phyloP scores from a whole-genome alignment of 2,797 vertebrate genomes.

The Aselliscus stoliczkanus region DNA sequence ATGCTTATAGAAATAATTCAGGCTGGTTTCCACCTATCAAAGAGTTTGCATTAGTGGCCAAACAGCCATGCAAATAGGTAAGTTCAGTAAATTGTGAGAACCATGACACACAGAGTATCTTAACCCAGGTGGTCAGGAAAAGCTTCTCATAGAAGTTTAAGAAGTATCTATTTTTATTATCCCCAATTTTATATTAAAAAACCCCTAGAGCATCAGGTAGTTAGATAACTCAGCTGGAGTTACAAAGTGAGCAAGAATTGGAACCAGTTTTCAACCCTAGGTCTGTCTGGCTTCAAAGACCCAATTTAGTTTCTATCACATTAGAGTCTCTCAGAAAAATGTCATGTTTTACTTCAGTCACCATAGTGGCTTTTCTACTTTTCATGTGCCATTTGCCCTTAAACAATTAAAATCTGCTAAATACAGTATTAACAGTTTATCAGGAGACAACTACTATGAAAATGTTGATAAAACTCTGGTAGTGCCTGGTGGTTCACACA shows the following conservation, averaged over 20 bases:
- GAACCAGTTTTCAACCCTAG: background rate
- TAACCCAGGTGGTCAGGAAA: constrained; percentile 9
- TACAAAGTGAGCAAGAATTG: background rate
- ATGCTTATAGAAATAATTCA: constrained; percentile 9
- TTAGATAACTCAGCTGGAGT: constrained; percentile 1
- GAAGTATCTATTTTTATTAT: constrained; percentile 20
- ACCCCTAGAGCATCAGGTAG: background rate
- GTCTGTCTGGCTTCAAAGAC: background rate
- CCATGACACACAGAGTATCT: background rate
- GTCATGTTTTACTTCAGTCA: background rate
- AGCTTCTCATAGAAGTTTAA: background rate
- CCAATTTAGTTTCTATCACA: background rate
- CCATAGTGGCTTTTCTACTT: background rate
- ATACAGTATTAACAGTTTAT: background rate
- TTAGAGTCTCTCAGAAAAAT: background rate
- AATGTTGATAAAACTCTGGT: constrained; percentile 11
- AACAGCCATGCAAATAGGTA: background rate
- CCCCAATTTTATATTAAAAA: background rate
- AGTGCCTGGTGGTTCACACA: background rate
- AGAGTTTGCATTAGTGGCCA: background rate
- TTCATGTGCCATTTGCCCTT: background rate
- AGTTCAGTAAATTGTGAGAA: background rate
- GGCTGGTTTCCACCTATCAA: background rate
- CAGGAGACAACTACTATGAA: background rate
- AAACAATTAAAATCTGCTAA: constrained; percentile 14